Percentiles rank a stretch among this genome's conserved stretches.
These are phyloP conservation scores for Cheilosia impressa DNA, from an alignment of 2,888 invertebrate species.

Conservation along the genomic window DNA sequence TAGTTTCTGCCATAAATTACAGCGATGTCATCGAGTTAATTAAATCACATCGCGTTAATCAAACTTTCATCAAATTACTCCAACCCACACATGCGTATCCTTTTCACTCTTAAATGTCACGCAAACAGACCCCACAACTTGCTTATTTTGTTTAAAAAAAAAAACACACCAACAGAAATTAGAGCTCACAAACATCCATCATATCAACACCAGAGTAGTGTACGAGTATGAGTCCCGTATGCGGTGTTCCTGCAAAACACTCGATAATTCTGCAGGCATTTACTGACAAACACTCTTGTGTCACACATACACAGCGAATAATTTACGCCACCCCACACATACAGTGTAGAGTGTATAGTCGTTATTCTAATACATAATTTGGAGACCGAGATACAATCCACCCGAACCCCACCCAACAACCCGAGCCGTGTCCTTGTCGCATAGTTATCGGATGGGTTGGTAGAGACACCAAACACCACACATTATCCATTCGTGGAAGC, in stretches of 20 bases:
- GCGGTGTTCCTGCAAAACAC: conserved; percentile 24
- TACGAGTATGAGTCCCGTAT: conserved; percentile 2
- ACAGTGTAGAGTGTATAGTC: not conserved
- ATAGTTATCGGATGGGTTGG: too few species aligned
- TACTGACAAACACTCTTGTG: conserved; percentile 61
- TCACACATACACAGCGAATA: conserved; percentile 44
- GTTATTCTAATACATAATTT: conserved; percentile 22
- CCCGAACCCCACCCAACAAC: not conserved
- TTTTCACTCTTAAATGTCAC: conserved; percentile 49
- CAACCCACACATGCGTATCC: conserved; percentile 27
- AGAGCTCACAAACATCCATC: conserved; percentile 46
- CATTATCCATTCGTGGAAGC: not conserved
- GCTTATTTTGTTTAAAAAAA: conserved; percentile 10
- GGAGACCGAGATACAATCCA: conserved; percentile 37
- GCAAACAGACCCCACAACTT: conserved; percentile 12
- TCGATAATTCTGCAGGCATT: conserved; percentile 63
- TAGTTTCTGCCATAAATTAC: conserved; percentile 5
- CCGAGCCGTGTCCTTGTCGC: not conserved
- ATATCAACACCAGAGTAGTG: conserved; percentile 44
- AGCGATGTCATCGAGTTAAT: conserved; percentile 57
- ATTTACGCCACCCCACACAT: conserved; percentile 28
- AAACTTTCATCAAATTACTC: conserved; percentile 58
- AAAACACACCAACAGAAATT: not conserved
- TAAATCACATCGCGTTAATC: conserved; percentile 65
- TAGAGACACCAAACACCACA: not conserved